Evolutionary conservation across 2,113 vertebrate genomes (phyloP), one percentile per base, ranked within the genome.

Genomic region (Daphoenositta chrysoptera): DNA sequence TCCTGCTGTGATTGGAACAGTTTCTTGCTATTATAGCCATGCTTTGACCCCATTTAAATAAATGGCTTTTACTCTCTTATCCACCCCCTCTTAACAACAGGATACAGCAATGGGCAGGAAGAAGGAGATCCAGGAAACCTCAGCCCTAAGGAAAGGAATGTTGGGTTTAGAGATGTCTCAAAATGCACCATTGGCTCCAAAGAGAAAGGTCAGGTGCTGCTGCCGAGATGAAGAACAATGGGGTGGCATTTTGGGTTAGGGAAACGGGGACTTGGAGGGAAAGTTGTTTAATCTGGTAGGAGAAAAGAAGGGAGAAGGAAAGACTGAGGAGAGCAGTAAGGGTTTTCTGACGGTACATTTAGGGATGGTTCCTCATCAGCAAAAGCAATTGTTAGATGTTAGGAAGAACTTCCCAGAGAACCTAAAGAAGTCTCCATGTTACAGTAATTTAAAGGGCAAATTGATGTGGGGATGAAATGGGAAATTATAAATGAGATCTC

Each of bases 341-440:
- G 42, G 26, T 70, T 87, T 82, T n/a, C 27, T 3, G 7, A 33
- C 30, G 31, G 5, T 51, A 19, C 0, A 0, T 14, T 64, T 64
- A 63, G 35, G 51, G 33, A 48, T 2, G 7, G 15, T 30, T 21
- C 7, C 26, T 82, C 42, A 65, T n/a, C 40, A 79, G 48, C 5
- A 5, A 50, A 85, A 85, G 7, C 9, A 15, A 18, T 35, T 71
- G 33, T 30, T 75, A 42, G 23, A 5, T 64, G 33, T 33, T 68
- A 60, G 33, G 37, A 60, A 76, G 45, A 76, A 56, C 21, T 27
- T 89, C 15, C 5, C 24, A 35, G 44, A 68, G 14, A 35, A 50
- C 7, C 15, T 35, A 1, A 13, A 60, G 47, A 71, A 53, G 4
- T 51, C 19, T 45, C 10, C 9, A 35, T 47, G 8, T 60, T 83